These are phyloP conservation scores for Eustalomyia histrio DNA, from an alignment of 2,888 invertebrate species.

Conservation along the genomic window DNA sequence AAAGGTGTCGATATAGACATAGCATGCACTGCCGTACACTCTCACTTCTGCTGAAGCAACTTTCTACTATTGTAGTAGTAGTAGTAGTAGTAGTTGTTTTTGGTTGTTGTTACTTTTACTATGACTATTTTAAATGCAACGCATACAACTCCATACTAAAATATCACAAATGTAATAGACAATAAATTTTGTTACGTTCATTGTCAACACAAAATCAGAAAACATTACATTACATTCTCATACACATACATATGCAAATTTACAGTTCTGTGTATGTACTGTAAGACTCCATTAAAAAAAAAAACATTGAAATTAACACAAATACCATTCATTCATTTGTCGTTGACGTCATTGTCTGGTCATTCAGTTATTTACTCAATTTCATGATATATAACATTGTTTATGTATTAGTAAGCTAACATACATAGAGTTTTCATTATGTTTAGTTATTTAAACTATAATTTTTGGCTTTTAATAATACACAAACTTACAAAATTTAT, in stretches of 20 bases:
- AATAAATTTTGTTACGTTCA: constrained; percentile 66
- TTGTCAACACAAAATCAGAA: constrained; percentile 74
- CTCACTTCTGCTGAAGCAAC: neutral
- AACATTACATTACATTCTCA: constrained; percentile 61
- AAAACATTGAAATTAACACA: constrained; percentile 45
- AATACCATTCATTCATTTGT: constrained; percentile 29
- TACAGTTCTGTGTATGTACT: neutral
- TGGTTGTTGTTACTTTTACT: constrained; percentile 3
- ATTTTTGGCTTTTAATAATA: too few relatives aligned
- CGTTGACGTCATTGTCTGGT: constrained; percentile 41
- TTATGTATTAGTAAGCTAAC: neutral
- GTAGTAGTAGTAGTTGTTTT: neutral
- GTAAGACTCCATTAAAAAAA: neutral
- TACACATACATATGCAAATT: neutral
- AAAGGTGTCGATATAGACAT: neutral
- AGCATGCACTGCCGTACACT: neutral
- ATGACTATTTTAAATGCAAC: neutral
- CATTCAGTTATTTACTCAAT: constrained; percentile 37
- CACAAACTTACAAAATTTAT: too few relatives aligned
- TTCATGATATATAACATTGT: neutral
- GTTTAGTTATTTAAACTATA: too few relatives aligned
- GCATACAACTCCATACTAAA: neutral
- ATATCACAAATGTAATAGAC: constrained; percentile 47
- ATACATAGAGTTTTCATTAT: too few relatives aligned
- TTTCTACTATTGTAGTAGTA: neutral